phyloP scores from a whole-genome alignment of 2,888 invertebrate species.

The Tipula unca region DNA sequence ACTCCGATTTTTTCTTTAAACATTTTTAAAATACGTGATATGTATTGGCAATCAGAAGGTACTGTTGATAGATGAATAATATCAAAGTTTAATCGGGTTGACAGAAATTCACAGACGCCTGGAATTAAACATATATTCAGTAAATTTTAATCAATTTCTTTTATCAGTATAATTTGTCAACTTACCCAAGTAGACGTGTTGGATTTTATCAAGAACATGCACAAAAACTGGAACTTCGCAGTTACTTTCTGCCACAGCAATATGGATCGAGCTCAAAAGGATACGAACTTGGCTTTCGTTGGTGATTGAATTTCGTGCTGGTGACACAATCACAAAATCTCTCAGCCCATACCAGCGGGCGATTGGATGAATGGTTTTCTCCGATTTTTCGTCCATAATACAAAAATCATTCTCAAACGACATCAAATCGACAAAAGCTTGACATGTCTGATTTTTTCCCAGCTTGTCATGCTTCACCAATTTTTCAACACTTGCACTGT shows the following conservation, averaged over 20 bases:
- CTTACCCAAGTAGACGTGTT: slow-evolving; percentile 63
- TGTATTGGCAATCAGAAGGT: slow-evolving; percentile 72
- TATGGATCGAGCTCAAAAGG: slow-evolving; percentile 68
- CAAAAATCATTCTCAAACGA: slow-evolving; percentile 56
- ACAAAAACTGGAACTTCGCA: slow-evolving; percentile 80
- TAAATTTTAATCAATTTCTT: not conserved
- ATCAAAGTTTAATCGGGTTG: slow-evolving; percentile 75
- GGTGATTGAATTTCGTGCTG: slow-evolving; percentile 49
- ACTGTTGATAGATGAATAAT: slow-evolving; percentile 77
- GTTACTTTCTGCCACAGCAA: slow-evolving; percentile 72
- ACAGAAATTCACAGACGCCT: slow-evolving; percentile 71
- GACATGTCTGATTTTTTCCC: slow-evolving; percentile 33
- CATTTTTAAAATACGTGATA: slow-evolving; percentile 72
- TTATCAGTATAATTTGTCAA: not conserved
- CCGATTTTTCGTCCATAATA: slow-evolving; percentile 38
- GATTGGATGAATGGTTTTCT: slow-evolving; percentile 49
- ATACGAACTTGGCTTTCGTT: slow-evolving; percentile 69
- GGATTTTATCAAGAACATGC: slow-evolving; percentile 74
- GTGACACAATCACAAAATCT: slow-evolving; percentile 70
- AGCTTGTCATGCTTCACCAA: slow-evolving; percentile 28
- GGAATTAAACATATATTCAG: slow-evolving; percentile 53
- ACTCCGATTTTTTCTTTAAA: slow-evolving; percentile 85
- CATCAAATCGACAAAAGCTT: slow-evolving; percentile 48
- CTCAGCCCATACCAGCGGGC: slow-evolving; percentile 72
- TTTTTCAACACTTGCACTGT: slow-evolving; percentile 35